These are phyloP conservation scores for Pachycephala philippinensis DNA, from an alignment of 2,113 vertebrate genomes.

Conservation along the genomic window DNA sequence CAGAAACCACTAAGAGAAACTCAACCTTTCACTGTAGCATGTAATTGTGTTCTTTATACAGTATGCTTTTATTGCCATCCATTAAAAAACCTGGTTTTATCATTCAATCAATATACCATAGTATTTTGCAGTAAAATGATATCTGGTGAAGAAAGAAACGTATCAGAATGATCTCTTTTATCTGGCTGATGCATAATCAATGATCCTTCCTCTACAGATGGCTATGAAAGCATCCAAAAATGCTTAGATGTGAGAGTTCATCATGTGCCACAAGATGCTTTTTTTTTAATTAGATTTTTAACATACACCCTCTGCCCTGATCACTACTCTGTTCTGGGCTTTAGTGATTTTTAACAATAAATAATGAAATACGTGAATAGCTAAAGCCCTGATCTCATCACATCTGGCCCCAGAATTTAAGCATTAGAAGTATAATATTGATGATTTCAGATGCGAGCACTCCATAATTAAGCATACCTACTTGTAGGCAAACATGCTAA, in stretches of 20 bases:
- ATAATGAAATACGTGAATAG: background rate
- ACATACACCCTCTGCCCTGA: constrained; percentile 14
- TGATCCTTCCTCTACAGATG: constrained; percentile 65
- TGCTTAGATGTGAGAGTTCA: constrained; percentile 59
- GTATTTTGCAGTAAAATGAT: constrained; percentile 36
- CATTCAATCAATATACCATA: background rate
- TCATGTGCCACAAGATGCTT: constrained; percentile 46
- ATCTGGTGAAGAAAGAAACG: constrained; percentile 33
- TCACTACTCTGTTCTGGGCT: background rate
- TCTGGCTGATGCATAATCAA: constrained; percentile 65
- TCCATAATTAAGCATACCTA: background rate
- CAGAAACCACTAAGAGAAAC: constrained; percentile 23
- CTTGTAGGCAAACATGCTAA: constrained; percentile 14
- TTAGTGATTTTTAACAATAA: constrained; percentile 25
- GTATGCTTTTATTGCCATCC: background rate
- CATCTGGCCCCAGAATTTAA: constrained; percentile 12
- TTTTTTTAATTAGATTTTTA: constrained; percentile 54
- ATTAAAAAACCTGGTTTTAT: background rate
- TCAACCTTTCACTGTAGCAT: background rate
- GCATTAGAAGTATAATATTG: background rate
- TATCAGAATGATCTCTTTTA: constrained; percentile 64
- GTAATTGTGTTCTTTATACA: background rate
- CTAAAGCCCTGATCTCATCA: background rate
- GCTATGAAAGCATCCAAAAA: constrained; percentile 65
- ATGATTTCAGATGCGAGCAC: background rate